Percentiles rank a stretch among this genome's conserved stretches.
These are phyloP conservation scores for Cyrtorhinus lividipennis DNA, from an alignment of 1,140 invertebrate genomes.

Conservation along the genomic window DNA sequence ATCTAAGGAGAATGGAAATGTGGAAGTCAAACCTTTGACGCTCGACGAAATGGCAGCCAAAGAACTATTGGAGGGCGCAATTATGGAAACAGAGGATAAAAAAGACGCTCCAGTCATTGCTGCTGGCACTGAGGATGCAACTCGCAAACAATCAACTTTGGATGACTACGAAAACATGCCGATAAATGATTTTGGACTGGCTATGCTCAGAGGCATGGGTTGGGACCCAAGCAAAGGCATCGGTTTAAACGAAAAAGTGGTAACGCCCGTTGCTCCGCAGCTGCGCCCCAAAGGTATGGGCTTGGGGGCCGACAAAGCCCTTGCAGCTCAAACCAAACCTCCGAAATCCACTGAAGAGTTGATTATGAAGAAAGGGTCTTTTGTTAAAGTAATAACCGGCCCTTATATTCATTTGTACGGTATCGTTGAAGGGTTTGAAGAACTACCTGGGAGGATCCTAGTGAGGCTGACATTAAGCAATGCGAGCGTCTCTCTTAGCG, in stretches of 20 bases:
- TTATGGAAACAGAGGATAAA: conserved; percentile 28
- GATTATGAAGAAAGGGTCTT: conserved; percentile 48
- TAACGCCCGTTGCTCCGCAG: conserved; percentile 38
- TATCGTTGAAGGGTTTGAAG: conserved; percentile 67
- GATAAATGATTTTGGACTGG: conserved; percentile 73
- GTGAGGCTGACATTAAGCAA: conserved; percentile 60
- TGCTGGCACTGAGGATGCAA: conserved; percentile 35
- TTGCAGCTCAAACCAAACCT: conserved; percentile 33
- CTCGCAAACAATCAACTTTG: conserved; percentile 47
- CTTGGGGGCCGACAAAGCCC: conserved; percentile 65
- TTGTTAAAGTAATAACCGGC: conserved; percentile 54
- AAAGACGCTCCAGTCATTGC: conserved; percentile 35
- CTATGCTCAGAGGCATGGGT: conserved; percentile 89
- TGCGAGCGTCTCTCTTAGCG: conserved; percentile 53
- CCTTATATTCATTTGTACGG: conserved; percentile 64
- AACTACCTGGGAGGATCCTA: conserved; percentile 63
- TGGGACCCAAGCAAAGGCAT: conserved; percentile 65
- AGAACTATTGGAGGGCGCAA: conserved; percentile 37
- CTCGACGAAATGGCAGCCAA: conserved; percentile 37
- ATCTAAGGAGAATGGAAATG: too few species aligned
- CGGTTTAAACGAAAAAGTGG: conserved; percentile 35
- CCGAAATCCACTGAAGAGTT: conserved; percentile 41
- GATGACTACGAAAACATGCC: conserved; percentile 86
- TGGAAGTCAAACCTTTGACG: conserved; percentile 28
- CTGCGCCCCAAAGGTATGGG: conserved; percentile 80